phyloP scores from a whole-genome alignment of 2,797 vertebrate genomes.

The Phrynocephalus vlangalii region DNA sequence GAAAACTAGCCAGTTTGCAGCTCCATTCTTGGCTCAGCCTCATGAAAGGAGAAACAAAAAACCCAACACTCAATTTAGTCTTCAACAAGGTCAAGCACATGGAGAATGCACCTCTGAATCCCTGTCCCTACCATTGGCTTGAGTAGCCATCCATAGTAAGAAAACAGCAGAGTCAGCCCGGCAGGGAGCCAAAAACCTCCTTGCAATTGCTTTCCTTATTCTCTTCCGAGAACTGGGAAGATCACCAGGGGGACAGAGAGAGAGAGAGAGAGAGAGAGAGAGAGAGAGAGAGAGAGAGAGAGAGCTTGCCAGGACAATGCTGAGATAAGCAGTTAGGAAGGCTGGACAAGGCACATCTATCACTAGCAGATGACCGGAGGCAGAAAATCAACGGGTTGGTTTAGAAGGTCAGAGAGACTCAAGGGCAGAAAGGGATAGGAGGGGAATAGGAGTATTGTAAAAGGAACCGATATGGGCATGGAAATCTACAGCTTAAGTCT shows the following conservation, averaged over 20 bases:
- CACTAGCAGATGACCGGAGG: background rate
- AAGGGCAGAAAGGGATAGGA: background rate
- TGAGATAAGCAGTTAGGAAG: constrained; percentile 15
- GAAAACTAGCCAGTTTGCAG: background rate
- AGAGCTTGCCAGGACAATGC: background rate
- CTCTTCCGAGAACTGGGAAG: background rate
- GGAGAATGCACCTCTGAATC: background rate
- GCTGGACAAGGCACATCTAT: background rate
- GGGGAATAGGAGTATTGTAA: background rate
- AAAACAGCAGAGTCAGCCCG: background rate
- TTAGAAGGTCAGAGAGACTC: background rate
- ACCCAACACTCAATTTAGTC: background rate
- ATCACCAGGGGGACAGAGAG: background rate
- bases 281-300: background rate
- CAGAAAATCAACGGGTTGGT: background rate
- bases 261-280: background rate
- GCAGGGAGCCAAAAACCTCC: background rate
- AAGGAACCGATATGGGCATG: background rate
- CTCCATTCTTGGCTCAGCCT: background rate
- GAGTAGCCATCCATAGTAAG: background rate
- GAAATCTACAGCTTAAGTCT: too few relatives aligned
- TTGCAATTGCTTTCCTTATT: background rate
- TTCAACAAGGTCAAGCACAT: constrained; percentile 3
- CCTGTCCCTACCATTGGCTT: background rate
- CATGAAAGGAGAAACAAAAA: background rate